phyloP scores from a whole-genome alignment of 2,113 vertebrate genomes.

The Fregata magnificens region DNA sequence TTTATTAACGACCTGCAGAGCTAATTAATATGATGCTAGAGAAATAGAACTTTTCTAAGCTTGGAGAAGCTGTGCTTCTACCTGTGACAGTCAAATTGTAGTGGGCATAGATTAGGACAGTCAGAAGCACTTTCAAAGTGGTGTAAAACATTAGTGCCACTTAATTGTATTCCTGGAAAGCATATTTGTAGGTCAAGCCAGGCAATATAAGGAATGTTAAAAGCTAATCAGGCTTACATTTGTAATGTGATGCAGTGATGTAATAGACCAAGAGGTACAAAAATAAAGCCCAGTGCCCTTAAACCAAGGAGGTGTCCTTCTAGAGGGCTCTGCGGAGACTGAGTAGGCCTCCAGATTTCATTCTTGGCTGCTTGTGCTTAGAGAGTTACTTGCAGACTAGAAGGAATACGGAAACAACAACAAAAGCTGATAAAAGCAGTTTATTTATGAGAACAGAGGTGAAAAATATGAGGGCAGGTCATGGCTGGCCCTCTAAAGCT shows the following conservation, averaged over 20 bases:
- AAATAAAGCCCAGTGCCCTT: neutral
- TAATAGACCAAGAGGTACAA: neutral
- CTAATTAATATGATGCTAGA: neutral
- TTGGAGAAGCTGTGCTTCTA: neutral
- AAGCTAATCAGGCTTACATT: neutral
- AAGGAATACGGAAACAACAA: neutral
- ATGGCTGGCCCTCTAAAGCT: neutral
- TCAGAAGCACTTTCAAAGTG: neutral
- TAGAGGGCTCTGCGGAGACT: neutral
- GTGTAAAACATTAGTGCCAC: neutral
- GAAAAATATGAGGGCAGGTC: neutral
- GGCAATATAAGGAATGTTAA: neutral
- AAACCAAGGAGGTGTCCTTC: neutral
- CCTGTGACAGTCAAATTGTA: neutral
- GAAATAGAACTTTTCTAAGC: neutral
- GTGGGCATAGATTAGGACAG: neutral
- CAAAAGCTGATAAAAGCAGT: neutral
- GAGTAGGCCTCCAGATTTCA: neutral
- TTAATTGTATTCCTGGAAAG: neutral
- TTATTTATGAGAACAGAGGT: neutral
- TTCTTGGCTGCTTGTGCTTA: neutral
- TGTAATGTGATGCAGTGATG: neutral
- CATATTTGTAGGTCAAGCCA: neutral
- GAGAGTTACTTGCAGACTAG: neutral
- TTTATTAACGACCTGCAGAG: neutral